Conservation (phyloP, 2,797 vertebrate genomes). For the Syncerus caffer region DNA sequence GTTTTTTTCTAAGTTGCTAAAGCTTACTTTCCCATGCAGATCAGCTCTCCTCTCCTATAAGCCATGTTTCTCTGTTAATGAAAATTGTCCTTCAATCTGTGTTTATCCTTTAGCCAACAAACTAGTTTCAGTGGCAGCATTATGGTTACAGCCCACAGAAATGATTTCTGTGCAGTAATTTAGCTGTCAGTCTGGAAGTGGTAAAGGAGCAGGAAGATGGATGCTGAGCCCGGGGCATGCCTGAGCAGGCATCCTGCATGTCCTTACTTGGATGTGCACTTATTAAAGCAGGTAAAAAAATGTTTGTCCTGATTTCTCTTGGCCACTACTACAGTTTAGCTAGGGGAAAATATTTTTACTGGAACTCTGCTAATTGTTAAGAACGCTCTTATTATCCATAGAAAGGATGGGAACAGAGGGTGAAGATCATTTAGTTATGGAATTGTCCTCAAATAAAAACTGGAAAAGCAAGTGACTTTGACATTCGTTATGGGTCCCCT, state of each 20-base stretch:
- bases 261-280: conserved; percentile 71
- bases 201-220: conserved; percentile 79
- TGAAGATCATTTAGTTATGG: conserved; percentile 45
- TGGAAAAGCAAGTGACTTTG: conserved; percentile 75
- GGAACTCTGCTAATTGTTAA: conserved; percentile 74
- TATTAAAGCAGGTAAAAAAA: conserved; percentile 77
- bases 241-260: conserved; percentile 62
- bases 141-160: conserved; percentile 78
- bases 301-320: conserved; percentile 70
- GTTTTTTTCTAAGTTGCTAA: background rate
- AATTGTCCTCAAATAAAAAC: conserved; percentile 77
- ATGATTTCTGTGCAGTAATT: conserved; percentile 80
- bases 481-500: conserved; percentile 70
- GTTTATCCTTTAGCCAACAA: conserved; percentile 48
- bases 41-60: background rate
- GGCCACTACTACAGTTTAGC: conserved; percentile 62
- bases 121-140: conserved; percentile 78
- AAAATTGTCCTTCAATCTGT: conserved; percentile 71
- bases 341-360: conserved; percentile 75
- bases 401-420: background rate
- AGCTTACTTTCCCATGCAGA: conserved; percentile 9
- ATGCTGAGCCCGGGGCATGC: conserved; percentile 78
- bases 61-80: conserved; percentile 46
- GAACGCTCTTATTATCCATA: conserved; percentile 33
- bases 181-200: conserved; percentile 82